Conservation (phyloP, 2,888 invertebrate species). For the Nephrotoma guestfalica region DNA sequence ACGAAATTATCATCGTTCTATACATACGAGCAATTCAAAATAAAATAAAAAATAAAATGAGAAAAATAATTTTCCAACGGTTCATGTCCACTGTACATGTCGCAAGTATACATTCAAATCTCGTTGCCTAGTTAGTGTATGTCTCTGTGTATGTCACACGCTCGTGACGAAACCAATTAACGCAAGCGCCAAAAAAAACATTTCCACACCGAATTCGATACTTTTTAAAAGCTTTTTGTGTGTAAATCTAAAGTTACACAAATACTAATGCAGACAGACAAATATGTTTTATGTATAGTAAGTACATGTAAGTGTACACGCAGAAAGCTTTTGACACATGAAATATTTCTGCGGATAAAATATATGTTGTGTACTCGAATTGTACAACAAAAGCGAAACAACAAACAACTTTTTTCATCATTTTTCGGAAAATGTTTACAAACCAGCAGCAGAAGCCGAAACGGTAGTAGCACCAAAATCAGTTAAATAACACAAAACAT, state of each 20-base stretch:
- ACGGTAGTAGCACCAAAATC: neutral
- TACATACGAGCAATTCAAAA: neutral
- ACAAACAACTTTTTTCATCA: neutral
- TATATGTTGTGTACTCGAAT: neutral
- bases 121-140: neutral
- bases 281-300: neutral
- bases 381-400: neutral
- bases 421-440: neutral
- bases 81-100: neutral
- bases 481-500: neutral
- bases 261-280: neutral
- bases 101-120: neutral
- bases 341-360: neutral
- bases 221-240: neutral
- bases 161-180: neutral
- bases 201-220: neutral
- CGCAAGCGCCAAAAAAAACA: neutral
- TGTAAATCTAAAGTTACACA: neutral
- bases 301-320: neutral
- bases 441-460: neutral
- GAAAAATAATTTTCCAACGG: neutral
- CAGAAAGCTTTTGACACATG: conserved; percentile 1
- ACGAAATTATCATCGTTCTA: neutral
- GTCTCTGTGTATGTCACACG: neutral
- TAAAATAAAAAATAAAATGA: neutral